Percentiles rank a stretch among this genome's conserved stretches.
Conservation (phyloP, 2,113 vertebrate species). For the Notothenia coriiceps region DNA sequence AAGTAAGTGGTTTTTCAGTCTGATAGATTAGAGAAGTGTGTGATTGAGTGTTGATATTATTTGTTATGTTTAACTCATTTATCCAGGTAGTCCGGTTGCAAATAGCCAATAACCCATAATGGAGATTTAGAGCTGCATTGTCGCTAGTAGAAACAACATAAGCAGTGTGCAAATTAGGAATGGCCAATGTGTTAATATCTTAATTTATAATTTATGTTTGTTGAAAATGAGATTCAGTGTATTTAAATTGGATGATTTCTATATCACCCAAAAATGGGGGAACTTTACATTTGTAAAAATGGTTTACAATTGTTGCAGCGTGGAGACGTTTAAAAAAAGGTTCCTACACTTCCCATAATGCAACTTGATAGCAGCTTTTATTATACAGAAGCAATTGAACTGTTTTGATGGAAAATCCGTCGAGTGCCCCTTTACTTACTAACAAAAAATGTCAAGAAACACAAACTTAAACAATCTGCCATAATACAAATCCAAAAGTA, state of each 20-base stretch:
- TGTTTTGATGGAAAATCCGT: not conserved
- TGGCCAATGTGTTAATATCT: slow-evolving; percentile 21
- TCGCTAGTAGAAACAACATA: not conserved
- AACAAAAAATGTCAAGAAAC: not conserved
- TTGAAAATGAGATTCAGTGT: slow-evolving; percentile 6
- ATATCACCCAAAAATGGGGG: slow-evolving; percentile 5
- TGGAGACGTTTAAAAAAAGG: not conserved
- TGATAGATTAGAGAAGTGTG: not conserved
- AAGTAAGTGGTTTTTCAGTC: not conserved
- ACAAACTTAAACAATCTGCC: not conserved
- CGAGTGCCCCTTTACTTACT: slow-evolving; percentile 5
- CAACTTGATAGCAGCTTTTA: not conserved
- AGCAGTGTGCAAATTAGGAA: not conserved
- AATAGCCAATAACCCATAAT: not conserved
- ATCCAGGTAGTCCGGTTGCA: slow-evolving; percentile 1
- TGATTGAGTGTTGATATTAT: not conserved
- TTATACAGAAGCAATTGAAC: not conserved
- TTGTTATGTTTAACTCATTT: not conserved
- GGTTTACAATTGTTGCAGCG: too few species aligned
- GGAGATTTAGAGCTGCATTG: not conserved
- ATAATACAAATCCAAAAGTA: not conserved
- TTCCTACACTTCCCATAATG: slow-evolving; percentile 20
- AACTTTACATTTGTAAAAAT: too few species aligned
- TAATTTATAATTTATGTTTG: slow-evolving; percentile 48
- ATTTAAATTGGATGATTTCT: slow-evolving; percentile 1